Evolutionary conservation across 2,797 vertebrate species (phyloP).

Genomic region (Lithobates pipiens): DNA sequence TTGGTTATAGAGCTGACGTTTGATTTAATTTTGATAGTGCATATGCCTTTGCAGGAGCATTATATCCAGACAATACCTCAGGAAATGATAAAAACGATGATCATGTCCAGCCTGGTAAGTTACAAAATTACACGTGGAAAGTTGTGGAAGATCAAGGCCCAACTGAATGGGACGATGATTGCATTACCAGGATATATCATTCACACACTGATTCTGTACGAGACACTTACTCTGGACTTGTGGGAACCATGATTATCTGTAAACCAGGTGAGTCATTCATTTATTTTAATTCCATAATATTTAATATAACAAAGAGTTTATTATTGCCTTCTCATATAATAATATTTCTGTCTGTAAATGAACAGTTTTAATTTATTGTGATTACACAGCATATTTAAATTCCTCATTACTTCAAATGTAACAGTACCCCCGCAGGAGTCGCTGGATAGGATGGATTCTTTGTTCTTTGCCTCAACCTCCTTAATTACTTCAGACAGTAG

Average conservation of each 20-base stretch:
- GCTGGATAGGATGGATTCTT: no score
- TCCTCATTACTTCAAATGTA: no score
- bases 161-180: slow-evolving; percentile 78
- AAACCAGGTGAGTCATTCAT: slow-evolving; percentile 83
- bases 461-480: no score
- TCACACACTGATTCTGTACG: slow-evolving; percentile 84
- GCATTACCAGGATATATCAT: slow-evolving; percentile 90
- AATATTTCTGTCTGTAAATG: no score
- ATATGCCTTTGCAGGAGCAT: slow-evolving; percentile 78
- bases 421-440: no score
- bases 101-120: slow-evolving; percentile 78
- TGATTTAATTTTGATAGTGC: neutral
- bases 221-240: slow-evolving; percentile 89
- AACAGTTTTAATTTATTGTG: no score
- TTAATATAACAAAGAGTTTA: no score
- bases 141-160: slow-evolving; percentile 80
- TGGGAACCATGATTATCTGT: slow-evolving; percentile 89
- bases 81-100: slow-evolving; percentile 80
- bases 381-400: no score
- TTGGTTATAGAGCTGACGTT: slow-evolving; percentile 1
- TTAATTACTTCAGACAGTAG: no score
- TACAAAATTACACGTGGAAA: slow-evolving; percentile 79
- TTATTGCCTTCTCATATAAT: no score
- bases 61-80: slow-evolving; percentile 87
- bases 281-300: neutral